Percentiles rank a stretch among this genome's conserved stretches.
Conservation (phyloP, 2,113 vertebrate species). For the Vireo altiloquus region DNA sequence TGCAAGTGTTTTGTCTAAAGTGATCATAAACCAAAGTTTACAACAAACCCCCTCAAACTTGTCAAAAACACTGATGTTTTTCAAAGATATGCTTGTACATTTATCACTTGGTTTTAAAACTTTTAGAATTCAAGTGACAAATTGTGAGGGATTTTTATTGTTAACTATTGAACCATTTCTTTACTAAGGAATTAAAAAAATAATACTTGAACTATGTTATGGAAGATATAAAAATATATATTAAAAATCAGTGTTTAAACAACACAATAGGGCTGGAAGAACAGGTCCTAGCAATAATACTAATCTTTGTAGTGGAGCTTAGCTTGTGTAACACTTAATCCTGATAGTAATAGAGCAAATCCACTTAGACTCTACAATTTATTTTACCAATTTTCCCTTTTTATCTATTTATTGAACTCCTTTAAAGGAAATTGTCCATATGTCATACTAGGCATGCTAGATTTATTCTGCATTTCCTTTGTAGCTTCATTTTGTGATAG, state of each 20-base stretch:
- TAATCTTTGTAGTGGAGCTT: not conserved
- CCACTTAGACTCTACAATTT: not conserved
- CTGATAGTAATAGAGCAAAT: not conserved
- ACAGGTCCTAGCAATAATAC: not conserved
- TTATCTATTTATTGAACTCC: constrained; percentile 34
- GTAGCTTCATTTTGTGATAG: constrained; percentile 36
- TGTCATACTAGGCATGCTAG: not conserved
- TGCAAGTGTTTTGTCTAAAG: not conserved
- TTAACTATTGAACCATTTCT: not conserved
- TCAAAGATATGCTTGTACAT: not conserved
- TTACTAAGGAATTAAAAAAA: not conserved
- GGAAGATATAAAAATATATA: not conserved
- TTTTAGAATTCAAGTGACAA: not conserved
- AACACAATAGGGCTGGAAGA: not conserved
- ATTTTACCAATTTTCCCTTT: constrained; percentile 47
- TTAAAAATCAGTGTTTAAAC: not conserved
- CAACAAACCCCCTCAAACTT: not conserved
- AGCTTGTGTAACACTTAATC: not conserved
- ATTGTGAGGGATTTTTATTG: not conserved
- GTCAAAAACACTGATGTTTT: not conserved
- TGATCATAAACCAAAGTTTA: not conserved
- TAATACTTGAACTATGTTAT: not conserved
- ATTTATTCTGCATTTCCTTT: constrained; percentile 64
- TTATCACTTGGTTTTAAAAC: not conserved
- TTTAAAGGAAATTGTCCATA: constrained; percentile 45